Base-by-base conservation (phyloP, 2,888 invertebrate species). In the Lamproptera curius region DNA sequence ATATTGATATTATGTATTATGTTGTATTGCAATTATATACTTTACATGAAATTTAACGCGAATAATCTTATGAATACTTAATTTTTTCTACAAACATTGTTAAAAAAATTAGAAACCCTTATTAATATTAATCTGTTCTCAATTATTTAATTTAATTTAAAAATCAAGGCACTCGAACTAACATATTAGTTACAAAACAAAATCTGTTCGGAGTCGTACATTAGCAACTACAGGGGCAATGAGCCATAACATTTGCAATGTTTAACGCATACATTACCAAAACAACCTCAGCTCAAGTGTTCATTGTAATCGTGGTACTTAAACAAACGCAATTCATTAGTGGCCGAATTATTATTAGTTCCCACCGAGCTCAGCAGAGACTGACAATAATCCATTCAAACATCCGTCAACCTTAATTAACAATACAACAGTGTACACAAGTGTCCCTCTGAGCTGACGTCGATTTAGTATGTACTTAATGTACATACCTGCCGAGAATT, bases 311-410 rank as follows among this genome's bases (percentile, higher is more conserved):
- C 41, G 28, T 33, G 5, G 43, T 42, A 26, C 17, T 50, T 44
- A 44, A 50, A 50, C 49, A 50, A 50, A 50, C 44, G 33, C 44
- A 50, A 44, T 44, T 50, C 49, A 50, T 50, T 16, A 16, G 20
- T 26, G 41, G 15, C 15, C 16, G 17, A 42, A 44, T 44, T 49
- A 43, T 43, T 39, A 42, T 43, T 20, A 37, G 44, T 45, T 50
- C 49, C 41, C 49, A 50, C 37, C 40, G 40, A 40, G 28, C 17
- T n/a, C 14, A 26, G 10, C 35, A 11, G 31, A 28, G 9, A 11
- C 20, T 50, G 37, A 23, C 41, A 49, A 44, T 17, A 10, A 9
- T 11, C 17, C 15, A 44, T 49, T 44, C 40, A 44, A 34, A 31
- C 9, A 17, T n/a, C 40, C 15, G n/a, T 37, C 26, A 20, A 11